phyloP scores from a whole-genome alignment of 2,888 invertebrate species.

The Dendrolimus houi region DNA sequence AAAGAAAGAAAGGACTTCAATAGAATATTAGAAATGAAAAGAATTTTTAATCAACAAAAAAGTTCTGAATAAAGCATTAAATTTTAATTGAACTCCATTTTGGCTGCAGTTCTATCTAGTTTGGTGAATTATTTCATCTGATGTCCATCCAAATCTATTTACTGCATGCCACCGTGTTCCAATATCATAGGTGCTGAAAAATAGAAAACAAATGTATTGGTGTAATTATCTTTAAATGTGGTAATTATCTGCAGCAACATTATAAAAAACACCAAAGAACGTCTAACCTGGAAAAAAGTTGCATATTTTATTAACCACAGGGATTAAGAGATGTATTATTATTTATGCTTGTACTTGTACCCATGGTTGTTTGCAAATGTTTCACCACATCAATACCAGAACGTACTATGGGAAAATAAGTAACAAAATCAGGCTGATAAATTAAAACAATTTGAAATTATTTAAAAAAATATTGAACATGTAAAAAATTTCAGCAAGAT shows the following conservation, averaged over 20 bases:
- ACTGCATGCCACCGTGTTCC: slow-evolving; percentile 53
- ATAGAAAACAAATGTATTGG: slow-evolving; percentile 1
- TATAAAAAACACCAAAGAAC: neutral
- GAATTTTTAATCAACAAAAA: too few relatives aligned
- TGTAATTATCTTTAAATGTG: too few relatives aligned
- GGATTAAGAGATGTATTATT: slow-evolving; percentile 8
- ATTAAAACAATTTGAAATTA: too few relatives aligned
- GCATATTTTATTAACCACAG: slow-evolving; percentile 12
- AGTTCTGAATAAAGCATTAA: too few relatives aligned
- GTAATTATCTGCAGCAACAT: too few relatives aligned
- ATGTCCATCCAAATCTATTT: slow-evolving; percentile 2
- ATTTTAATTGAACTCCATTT: too few relatives aligned
- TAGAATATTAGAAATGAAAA: too few relatives aligned
- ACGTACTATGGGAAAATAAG: slow-evolving; percentile 23
- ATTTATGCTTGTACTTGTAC: slow-evolving; percentile 7
- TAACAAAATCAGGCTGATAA: too few relatives aligned
- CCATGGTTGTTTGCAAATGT: slow-evolving; percentile 10
- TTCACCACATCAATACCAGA: slow-evolving; percentile 21
- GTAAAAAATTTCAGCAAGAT: too few relatives aligned
- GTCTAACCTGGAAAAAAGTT: slow-evolving; percentile 11
- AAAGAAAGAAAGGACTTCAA: too few relatives aligned
- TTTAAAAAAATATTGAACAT: too few relatives aligned
- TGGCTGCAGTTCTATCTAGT: neutral
- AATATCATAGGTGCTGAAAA: slow-evolving; percentile 57
- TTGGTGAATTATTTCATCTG: too few relatives aligned